A percentile compares a stretch with the other conserved stretches of the same genome.
These are phyloP conservation scores for Eristalis tenax DNA, from an alignment of 2,888 invertebrate species.

Conservation along the genomic window DNA sequence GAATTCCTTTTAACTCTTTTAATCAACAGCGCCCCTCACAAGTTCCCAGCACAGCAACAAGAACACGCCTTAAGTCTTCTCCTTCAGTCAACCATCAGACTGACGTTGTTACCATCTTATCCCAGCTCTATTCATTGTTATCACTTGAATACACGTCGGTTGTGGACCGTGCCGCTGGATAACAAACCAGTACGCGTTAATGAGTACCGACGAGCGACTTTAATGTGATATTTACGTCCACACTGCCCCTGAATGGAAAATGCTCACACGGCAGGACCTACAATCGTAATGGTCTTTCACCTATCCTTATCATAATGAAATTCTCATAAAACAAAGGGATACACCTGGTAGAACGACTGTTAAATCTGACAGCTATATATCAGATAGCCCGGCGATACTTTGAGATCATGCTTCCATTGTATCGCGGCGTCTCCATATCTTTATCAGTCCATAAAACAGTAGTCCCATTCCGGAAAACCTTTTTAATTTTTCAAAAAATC, in stretches of 20 bases:
- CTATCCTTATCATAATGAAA: constrained; percentile 34
- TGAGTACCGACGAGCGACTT: background rate
- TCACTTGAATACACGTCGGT: background rate
- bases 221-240: background rate
- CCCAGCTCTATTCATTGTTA: background rate
- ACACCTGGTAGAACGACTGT: constrained; percentile 29
- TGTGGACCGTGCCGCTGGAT: background rate
- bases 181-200: background rate
- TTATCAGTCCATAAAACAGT: constrained; percentile 44
- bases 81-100: background rate
- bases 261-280: background rate
- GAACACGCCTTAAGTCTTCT: background rate
- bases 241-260: background rate
- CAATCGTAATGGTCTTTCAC: background rate
- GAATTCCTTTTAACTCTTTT: too few relatives aligned
- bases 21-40: too few relatives aligned
- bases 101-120: background rate
- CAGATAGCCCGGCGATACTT: constrained; percentile 25
- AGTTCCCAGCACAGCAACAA: background rate
- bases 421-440: background rate
- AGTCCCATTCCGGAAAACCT: constrained; percentile 13
- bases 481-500: constrained; percentile 42
- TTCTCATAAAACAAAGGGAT: constrained; percentile 5
- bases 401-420: background rate
- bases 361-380: constrained; percentile 27